Evolutionary conservation across 2,888 invertebrate genomes (phyloP).

Genomic region (Crossocerus cetratus): DNA sequence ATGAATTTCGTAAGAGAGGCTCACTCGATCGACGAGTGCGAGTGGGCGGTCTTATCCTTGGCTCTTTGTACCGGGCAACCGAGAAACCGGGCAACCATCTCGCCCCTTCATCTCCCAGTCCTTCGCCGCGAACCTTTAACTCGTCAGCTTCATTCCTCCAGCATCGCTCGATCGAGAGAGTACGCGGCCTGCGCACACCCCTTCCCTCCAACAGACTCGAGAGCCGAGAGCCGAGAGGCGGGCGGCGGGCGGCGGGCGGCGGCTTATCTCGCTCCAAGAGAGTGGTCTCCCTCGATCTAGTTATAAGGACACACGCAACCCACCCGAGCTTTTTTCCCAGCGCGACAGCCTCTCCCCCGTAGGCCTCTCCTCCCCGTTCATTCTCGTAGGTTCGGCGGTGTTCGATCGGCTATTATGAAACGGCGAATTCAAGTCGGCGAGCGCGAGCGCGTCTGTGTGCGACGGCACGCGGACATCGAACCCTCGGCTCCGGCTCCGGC

Average conservation of each 20-base stretch:
- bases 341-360: constrained; percentile 40
- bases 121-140: constrained; percentile 5
- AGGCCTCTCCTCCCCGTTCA: not conserved
- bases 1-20: constrained; percentile 67
- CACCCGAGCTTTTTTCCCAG: constrained; percentile 46
- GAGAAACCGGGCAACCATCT: constrained; percentile 44
- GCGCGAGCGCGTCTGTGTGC: constrained; percentile 8
- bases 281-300: not conserved
- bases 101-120: constrained; percentile 19
- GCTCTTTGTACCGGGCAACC: constrained; percentile 58
- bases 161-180: too few species aligned
- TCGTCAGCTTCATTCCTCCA: not conserved
- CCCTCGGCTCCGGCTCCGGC: constrained; percentile 61
- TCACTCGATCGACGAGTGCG: constrained; percentile 49
- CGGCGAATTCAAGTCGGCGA: constrained; percentile 50
- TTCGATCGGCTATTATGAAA: constrained; percentile 60
- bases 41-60: constrained; percentile 69
- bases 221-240: too few species aligned
- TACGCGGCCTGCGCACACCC: too few species aligned
- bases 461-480: constrained; percentile 64
- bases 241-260: too few species aligned
- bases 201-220: too few species aligned
- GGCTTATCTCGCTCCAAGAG: too few species aligned
- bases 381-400: constrained; percentile 32
- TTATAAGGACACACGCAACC: constrained; percentile 1